Base-by-base conservation (phyloP, 1,140 invertebrate genomes). In the Aethina tumida region DNA sequence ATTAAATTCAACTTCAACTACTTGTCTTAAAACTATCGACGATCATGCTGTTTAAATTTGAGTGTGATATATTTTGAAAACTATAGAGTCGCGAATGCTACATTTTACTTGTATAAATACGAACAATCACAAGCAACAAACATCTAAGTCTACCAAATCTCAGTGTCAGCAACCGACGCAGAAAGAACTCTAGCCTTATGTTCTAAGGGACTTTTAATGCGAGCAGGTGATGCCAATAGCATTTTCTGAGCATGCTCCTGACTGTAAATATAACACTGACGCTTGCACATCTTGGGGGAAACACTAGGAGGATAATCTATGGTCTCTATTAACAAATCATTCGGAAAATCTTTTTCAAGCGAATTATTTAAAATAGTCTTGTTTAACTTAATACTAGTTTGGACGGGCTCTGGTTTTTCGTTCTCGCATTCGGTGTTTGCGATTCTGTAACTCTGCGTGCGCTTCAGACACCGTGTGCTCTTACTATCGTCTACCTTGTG, bases 381-480 rank as follows among this genome's bases (percentile, higher is more conserved):
- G n/a, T n/a, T n/a, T n/a, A n/a, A n/a, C n/a, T n/a, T n/a, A n/a
- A 74, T 71, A 50, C 64, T 59, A 55, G 72, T 70, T 50, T 59
- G 53, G 5, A 60, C 51, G 21, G 19, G 33, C 8, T 50, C 50
- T 5, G 42, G 16, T 34, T 58, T 69, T 24, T 52, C 50, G 35
- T 41, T 27, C 32, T 47, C 65, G 45, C 14, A 60, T 41, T 74
- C 73, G 27, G 73, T 76, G 63, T 87, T 89, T 1, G 86, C 86
- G 59, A 86, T 73, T 41, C 84, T 75, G 56, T 90, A 90, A 63
- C 84, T 88, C 57, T 88, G 83, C 58, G 83, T 87, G 27, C 85
- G 72, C 64, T 85, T 85, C 16, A 89, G 65, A 58, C 75, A 74
- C 19, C 60, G 65, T 13, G 24, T 57, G 28, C 26, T 34, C 13